Base-by-base conservation (phyloP, 2,888 invertebrate genomes). In the Aricia artaxerxes region DNA sequence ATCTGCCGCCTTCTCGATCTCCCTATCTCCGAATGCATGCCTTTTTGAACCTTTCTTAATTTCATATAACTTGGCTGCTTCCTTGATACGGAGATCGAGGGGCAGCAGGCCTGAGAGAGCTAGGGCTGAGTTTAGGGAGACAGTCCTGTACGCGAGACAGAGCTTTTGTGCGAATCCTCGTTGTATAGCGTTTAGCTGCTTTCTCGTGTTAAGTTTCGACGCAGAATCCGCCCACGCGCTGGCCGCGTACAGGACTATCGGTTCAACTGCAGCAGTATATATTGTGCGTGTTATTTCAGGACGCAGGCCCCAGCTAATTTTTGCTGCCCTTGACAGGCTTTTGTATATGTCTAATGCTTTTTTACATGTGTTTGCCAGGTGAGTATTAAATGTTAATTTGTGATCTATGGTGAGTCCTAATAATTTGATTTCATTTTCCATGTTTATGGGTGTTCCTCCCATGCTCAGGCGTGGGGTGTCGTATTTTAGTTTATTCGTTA, bases 81-180 rank as follows among this genome's bases (percentile, higher is more conserved):
- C 24, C 24, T 24, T 24, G 24, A 24, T 24, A 24, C 24, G 24
- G 24, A 24, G 24, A 24, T 24, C 83, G 0, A 84, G 78, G 0
- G 83, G 82, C 2, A 84, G 80, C 0, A 84, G 13, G 3, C 83
- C 83, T 4, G 84, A 64, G 44, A 84, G 75, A 0, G 80, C 61
- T 1, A 82, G 72, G 9, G 83, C 81, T 7, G 83, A 78, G n/a
- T 61, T 80, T 2, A 83, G 79, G 0, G 83, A 83, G 13, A 81
- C 80, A 1, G 82, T 83, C 1, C 81, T 73, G 73, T 83, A 80
- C 4, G 80, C 81, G 3, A 38, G 35, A 38, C 35, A 38, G 35
- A 1, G 35, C 4, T 53, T 53, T 53, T 11, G 53, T 40, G 82
- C 82, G 82, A 1, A 38, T 38, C 35, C 35, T 38, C 1, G 35